Base-by-base conservation (phyloP, 2,797 vertebrate species). In the Clarias pachynema region DNA sequence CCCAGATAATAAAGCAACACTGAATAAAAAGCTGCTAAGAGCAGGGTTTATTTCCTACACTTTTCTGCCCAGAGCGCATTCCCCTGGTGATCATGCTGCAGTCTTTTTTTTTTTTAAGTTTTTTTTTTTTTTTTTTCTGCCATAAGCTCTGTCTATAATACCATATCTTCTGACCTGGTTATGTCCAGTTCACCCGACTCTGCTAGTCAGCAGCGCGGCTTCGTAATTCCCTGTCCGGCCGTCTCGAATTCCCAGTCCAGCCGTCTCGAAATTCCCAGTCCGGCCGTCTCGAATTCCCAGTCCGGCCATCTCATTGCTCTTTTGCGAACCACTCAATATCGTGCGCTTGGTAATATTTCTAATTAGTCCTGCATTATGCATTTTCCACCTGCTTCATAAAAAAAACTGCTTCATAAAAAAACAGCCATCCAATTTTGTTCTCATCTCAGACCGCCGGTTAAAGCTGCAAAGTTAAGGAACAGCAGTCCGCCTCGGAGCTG, bases 401-500 rank as follows among this genome's bases (percentile, higher is more conserved):
- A 34, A 37, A 37, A 37, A 37, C 37, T 63, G 83, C 70, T 88
- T 65, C 70, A 77, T 53, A 53, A 53, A 53, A 53, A 87, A 86
- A 89, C 86, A 85, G 78, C 63, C 20, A 86, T 75, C 79, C 85
- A 88, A n/a, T 92, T 88, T 89, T 70, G 84, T 89, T 89, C 83
- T 79, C 81, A 83, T 87, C 86, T 75, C 72, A 14, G 89, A 89
- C 72, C 75, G 85, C 69, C 57, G 65, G 80, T 80, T 66, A 73
- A 75, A 82, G 53, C 44, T 44, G 63, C 62, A 75, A 72, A 31
- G 80, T 81, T 84, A 84, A 79, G 44, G 72, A 84, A 73, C 79
- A 57, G 31, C 40, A 62, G 70, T 66, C 59, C 60, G 59, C 73
- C 78, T 77, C 62, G 26, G 69, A 86, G 78, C 72, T 62, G 70